Percentiles rank a stretch among this genome's conserved stretches.
phyloP scores from a whole-genome alignment of 2,113 vertebrate species.

The Gadus macrocephalus region DNA sequence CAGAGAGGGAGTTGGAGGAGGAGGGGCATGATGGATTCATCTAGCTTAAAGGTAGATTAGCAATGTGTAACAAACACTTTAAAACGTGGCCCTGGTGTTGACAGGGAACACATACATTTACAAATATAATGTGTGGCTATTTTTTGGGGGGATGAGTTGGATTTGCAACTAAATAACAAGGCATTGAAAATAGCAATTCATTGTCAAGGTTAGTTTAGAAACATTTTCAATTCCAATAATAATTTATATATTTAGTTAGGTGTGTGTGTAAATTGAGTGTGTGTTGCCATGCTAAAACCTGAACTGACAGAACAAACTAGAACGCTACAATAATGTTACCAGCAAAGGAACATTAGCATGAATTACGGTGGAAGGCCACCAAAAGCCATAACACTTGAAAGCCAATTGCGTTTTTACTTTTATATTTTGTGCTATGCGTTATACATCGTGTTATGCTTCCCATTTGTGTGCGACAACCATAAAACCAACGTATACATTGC shows the following conservation, averaged over 20 bases:
- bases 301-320: slow-evolving; percentile 36
- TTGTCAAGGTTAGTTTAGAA: no score
- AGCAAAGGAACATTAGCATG: slow-evolving; percentile 64
- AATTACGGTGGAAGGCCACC: slow-evolving; percentile 66
- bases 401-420: slow-evolving; percentile 45
- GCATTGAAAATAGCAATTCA: no score
- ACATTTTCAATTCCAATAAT: no score
- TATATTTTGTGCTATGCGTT: slow-evolving; percentile 23
- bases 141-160: no score
- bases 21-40: slow-evolving; percentile 10
- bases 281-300: no score
- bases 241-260: no score
- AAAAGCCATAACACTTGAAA: slow-evolving; percentile 54
- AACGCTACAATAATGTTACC: slow-evolving; percentile 55
- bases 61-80: slow-evolving; percentile 28
- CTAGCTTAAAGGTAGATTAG: slow-evolving; percentile 30
- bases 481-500: slow-evolving; percentile 43
- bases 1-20: no score
- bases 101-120: no score
- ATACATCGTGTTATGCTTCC: slow-evolving; percentile 25
- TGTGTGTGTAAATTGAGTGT: no score
- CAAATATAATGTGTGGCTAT: no score
- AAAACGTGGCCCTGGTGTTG: no score
- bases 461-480: slow-evolving; percentile 57
- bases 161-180: no score